These are phyloP conservation scores for Petromus typicus DNA, from an alignment of 2,113 vertebrate genomes.

Conservation along the genomic window DNA sequence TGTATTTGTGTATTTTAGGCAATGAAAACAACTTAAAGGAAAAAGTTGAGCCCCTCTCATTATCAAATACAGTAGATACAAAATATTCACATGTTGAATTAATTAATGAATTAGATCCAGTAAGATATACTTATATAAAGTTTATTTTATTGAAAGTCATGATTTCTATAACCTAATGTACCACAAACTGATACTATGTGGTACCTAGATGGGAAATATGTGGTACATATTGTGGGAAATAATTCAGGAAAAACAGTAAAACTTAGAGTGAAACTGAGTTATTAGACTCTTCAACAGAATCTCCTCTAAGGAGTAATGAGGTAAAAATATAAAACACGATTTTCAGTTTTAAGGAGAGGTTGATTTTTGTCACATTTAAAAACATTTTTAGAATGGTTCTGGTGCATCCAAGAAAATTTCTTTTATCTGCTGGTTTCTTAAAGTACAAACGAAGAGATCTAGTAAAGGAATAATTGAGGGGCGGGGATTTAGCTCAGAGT, in stretches of 20 bases:
- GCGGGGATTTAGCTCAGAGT: no score
- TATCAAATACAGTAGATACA: neutral
- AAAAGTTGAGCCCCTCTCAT: neutral
- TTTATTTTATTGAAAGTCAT: neutral
- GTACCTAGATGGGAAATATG: no score
- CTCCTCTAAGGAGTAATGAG: neutral
- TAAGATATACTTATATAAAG: neutral
- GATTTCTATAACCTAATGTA: neutral
- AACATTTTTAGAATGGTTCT: conserved; percentile 13
- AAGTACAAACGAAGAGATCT: neutral
- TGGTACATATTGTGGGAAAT: neutral
- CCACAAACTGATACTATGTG: neutral
- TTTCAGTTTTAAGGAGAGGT: neutral
- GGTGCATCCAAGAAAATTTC: neutral
- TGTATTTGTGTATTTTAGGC: neutral
- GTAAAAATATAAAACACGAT: neutral
- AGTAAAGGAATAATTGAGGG: neutral
- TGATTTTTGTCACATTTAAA: neutral
- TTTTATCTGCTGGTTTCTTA: conserved; percentile 64
- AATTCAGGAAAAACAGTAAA: neutral
- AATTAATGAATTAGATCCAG: neutral
- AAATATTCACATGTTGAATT: neutral
- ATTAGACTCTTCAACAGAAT: neutral
- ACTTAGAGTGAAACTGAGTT: neutral
- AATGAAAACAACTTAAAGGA: neutral